phyloP scores from a whole-genome alignment of 2,888 invertebrate genomes.

The Syrphus vitripennis region DNA sequence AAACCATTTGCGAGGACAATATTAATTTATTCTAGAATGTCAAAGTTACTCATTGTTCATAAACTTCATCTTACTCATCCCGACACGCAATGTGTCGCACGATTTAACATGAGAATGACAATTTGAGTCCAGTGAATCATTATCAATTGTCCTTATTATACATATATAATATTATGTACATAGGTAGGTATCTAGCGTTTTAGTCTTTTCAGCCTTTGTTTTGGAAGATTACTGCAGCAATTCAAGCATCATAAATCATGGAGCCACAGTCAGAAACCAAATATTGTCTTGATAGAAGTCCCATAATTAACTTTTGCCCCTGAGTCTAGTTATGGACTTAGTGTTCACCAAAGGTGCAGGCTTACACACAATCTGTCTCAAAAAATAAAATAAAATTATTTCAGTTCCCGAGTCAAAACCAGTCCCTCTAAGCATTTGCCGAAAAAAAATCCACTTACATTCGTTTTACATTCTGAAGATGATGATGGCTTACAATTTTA shows the following conservation, averaged over 20 bases:
- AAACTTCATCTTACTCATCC: too few species aligned
- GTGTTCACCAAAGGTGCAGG: slow-evolving; percentile 6
- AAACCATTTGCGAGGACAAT: too few species aligned
- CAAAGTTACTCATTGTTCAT: too few species aligned
- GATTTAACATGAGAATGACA: background rate
- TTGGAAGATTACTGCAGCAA: slow-evolving; percentile 21
- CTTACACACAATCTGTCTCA: background rate
- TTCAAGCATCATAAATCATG: slow-evolving; percentile 60
- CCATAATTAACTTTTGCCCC: slow-evolving; percentile 59
- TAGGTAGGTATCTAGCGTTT: background rate
- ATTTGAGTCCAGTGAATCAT: background rate
- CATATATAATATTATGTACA: background rate
- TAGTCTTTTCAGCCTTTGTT: background rate
- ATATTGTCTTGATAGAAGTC: slow-evolving; percentile 26
- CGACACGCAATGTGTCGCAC: background rate
- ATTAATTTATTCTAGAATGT: too few species aligned
- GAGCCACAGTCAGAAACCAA: background rate
- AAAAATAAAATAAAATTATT: background rate
- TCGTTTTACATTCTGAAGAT: background rate
- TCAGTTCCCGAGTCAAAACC: background rate
- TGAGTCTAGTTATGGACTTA: slow-evolving; percentile 57
- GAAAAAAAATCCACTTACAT: background rate
- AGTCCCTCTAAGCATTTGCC: background rate
- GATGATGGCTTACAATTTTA: background rate
- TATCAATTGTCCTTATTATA: background rate